Evolutionary conservation across 1,140 invertebrate genomes (phyloP).

Genomic region (Chymomyza costata): DNA sequence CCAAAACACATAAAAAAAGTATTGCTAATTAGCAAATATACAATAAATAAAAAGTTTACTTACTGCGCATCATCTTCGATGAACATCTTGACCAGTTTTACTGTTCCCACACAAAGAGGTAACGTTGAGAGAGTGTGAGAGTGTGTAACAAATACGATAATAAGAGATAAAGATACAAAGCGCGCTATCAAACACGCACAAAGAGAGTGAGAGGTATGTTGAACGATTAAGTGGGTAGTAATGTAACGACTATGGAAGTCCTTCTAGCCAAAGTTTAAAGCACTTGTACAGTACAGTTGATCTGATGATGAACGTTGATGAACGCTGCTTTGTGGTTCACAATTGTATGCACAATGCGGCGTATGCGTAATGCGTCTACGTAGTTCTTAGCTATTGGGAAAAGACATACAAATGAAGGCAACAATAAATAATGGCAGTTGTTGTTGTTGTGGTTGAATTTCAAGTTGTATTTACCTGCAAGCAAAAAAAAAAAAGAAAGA

Average conservation of each 20-base stretch:
- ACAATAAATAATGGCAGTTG: constrained; percentile 28
- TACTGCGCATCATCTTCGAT: constrained; percentile 75
- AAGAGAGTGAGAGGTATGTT: constrained; percentile 1
- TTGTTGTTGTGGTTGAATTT: constrained; percentile 14
- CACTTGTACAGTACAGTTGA: constrained; percentile 8
- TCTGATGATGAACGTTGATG: constrained; percentile 8
- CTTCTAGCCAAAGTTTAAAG: constrained; percentile 11
- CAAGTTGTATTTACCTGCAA: constrained; percentile 45
- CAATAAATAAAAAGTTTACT: too few species aligned
- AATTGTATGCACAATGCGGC: too few species aligned
- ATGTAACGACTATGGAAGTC: constrained; percentile 10
- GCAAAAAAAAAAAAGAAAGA: constrained; percentile 37
- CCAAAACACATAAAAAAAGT: neutral
- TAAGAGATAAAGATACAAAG: neutral
- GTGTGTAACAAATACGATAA: constrained; percentile 2
- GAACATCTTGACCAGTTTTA: constrained; percentile 59
- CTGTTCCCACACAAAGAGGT: neutral
- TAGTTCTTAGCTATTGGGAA: constrained; percentile 25
- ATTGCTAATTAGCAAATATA: neutral
- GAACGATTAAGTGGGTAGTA: constrained; percentile 4
- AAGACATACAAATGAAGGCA: constrained; percentile 41
- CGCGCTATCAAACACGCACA: constrained; percentile 3
- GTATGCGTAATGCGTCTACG: constrained; percentile 27
- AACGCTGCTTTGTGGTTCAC: too few species aligned
- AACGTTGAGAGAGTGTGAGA: constrained; percentile 1